phyloP scores from a whole-genome alignment of 2,888 invertebrate genomes.

The Agonopterix subpropinquella region DNA sequence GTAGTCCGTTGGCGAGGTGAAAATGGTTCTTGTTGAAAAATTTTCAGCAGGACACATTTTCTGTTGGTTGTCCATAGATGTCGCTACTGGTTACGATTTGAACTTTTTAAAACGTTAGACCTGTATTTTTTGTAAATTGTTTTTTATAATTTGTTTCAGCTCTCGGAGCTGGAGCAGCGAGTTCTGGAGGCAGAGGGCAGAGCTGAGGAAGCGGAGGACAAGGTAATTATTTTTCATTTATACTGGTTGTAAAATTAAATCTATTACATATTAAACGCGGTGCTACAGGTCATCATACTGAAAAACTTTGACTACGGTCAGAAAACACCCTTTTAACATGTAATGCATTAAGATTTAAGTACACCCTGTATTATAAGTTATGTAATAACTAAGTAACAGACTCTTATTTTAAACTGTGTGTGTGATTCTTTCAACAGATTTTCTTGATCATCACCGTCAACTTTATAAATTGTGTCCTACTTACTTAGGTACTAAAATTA shows the following conservation, averaged over 20 bases:
- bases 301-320: too few species aligned
- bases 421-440: too few species aligned
- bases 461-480: too few species aligned
- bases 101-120: neutral
- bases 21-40: conserved; percentile 17
- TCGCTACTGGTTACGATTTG: conserved; percentile 27
- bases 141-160: conserved; percentile 78
- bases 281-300: too few species aligned
- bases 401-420: too few species aligned
- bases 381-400: too few species aligned
- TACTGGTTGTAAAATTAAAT: neutral
- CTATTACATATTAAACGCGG: too few species aligned
- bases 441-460: too few species aligned
- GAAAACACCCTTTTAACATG: neutral
- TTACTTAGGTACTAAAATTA: too few species aligned
- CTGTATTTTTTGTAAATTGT: neutral
- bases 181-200: conserved; percentile 94
- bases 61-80: conserved; percentile 31
- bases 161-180: conserved; percentile 94
- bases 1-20: conserved; percentile 5
- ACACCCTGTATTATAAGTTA: too few species aligned
- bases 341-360: too few species aligned
- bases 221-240: conserved; percentile 78
- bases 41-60: conserved; percentile 4
- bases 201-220: conserved; percentile 95